phyloP scores from a whole-genome alignment of 1,140 invertebrate genomes.

The Papilio xuthus region DNA sequence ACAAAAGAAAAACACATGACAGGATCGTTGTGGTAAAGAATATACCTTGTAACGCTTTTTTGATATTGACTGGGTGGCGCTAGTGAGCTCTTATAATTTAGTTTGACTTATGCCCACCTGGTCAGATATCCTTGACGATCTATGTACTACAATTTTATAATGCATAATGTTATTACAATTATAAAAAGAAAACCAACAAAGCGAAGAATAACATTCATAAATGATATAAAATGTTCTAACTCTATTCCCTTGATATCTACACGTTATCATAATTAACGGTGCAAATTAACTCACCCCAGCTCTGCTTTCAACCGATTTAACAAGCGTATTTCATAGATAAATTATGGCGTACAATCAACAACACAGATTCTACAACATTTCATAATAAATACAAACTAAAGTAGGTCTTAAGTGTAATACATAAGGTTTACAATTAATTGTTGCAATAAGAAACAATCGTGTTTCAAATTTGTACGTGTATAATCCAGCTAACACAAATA shows the following conservation, averaged over 20 bases:
- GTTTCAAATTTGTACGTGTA: slow-evolving; percentile 11
- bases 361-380: slow-evolving; percentile 5
- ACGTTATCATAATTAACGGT: slow-evolving; percentile 32
- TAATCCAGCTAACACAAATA: slow-evolving; percentile 57
- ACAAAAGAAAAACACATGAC: no score
- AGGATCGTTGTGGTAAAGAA: no score
- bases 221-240: neutral
- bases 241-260: neutral
- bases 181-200: no score
- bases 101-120: no score
- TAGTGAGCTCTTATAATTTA: no score
- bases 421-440: slow-evolving; percentile 30
- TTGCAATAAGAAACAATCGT: slow-evolving; percentile 33
- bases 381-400: neutral
- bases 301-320: slow-evolving; percentile 30
- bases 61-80: no score
- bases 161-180: no score
- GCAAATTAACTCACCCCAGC: slow-evolving; percentile 28
- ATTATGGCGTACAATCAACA: slow-evolving; percentile 4
- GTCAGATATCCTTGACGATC: no score
- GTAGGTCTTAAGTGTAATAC: slow-evolving; percentile 7
- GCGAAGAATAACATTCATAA: neutral
- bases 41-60: no score
- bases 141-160: no score
- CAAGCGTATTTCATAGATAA: slow-evolving; percentile 38